Base-by-base conservation (phyloP, 2,888 invertebrate genomes). In the Alloscopus bannaensis region DNA sequence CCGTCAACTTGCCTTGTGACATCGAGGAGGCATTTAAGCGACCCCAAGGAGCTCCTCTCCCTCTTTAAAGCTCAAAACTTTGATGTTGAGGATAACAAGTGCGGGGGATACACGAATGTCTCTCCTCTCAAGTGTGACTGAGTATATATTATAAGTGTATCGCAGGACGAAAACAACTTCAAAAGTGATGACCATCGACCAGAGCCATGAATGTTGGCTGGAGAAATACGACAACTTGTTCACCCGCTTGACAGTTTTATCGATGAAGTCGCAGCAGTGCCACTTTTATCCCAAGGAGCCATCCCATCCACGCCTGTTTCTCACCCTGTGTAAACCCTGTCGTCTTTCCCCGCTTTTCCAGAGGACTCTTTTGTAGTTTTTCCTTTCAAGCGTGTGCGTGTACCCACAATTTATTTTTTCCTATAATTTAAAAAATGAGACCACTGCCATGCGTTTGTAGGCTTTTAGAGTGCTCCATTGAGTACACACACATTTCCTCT, bases 191-290 rank as follows among this genome's bases (percentile, higher is more conserved):
- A 75, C 52, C 52, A 52, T 52, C 52, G 52, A 52, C 68, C 68
- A 75, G 75, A 59, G 68, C 60, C 59, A 75, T 68, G 75, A 75
- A 75, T 68, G 75, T 68, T 75, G 13, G 40, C 50, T 68, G 68
- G 50, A 75, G 36, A 75, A 75, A 75, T 75, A 75, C 75, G 75
- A 75, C 75, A 75, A 75, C 68, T 75, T 75, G 75, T 75, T 75
- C 75, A 68, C 4, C 40, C 60, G 68, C 68, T 66, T 75, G 75
- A 75, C 75, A 75, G 75, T 75, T 75, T 75, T 75, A 75, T 75
- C 75, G 75, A 75, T 75, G 75, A 75, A 68, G 75, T 75, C 75
- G 68, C 75, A 75, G 75, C 68, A 75, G 75, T 75, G 68, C 68
- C 75, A 75, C 75, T 75, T n/a, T 47, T 75, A 75, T 75, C 75